Evolutionary conservation across 1,140 invertebrate species (phyloP), one percentile per base, ranked within the genome.

Genomic region (Mactra quadrangularis): DNA sequence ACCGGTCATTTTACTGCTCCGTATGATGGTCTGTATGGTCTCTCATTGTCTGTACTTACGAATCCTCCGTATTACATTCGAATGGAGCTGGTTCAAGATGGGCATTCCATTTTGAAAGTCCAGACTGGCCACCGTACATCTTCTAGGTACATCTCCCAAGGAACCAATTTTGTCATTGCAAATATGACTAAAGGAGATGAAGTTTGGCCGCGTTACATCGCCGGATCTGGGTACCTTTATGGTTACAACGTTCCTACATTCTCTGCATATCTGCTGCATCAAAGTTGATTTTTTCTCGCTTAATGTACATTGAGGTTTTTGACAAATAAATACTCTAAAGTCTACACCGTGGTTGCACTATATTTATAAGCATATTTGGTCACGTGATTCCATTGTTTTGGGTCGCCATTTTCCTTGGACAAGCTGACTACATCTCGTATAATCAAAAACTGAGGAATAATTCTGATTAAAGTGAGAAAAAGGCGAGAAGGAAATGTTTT

Each of bases 161-260:
- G 53, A n/a, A 64, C 41, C 25, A 82, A 82, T 27, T 82, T 64
- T 64, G 79, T 50, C 6, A 31, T 82, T 4, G 79, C 52, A 0
- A 82, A 82, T 17, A 29, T 75, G 45, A 82, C 79, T 25, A 52
- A 59, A 35, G 79, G 79, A 29, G 45, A 60, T 11, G 45, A 75
- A 31, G 47, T 74, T 3, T 82, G 79, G 79, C 64, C 77, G 0
- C 62, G 60, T 2, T 81, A 81, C 31, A 53, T 64, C 27, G 45
- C 35, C 45, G 70, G 71, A 22, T 64, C 70, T n/a, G 79, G 66
- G 0, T n/a, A 17, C 1, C 70, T 82, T 11, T 62, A 64, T 22
- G 79, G 66, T 9, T 9, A 75, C 11, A 70, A 59, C 33, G 70
- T 82, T 6, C 50, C 79, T 2, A 82, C 79, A 27, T 74, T 82